A percentile compares a stretch with the other conserved stretches of the same genome.
Conservation (phyloP, 2,888 invertebrate genomes). For the Carterocephalus palaemon region DNA sequence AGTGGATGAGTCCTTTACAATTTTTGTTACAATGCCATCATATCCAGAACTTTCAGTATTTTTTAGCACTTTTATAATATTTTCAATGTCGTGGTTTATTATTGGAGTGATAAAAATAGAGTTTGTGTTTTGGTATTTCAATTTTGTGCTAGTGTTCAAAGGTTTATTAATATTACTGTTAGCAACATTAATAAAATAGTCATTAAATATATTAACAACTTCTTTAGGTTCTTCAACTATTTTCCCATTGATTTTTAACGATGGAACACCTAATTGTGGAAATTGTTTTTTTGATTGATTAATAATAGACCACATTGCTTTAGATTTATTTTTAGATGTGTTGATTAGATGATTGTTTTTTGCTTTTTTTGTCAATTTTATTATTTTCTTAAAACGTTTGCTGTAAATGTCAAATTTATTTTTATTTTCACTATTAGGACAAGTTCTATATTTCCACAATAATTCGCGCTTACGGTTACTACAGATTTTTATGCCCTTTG, state of each 20-base stretch:
- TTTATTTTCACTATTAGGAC: conserved; percentile 11
- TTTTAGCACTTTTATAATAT: conserved; percentile 1
- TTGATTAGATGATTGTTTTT: conserved; percentile 16
- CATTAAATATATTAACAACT: conserved; percentile 21
- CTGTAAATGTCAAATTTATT: conserved; percentile 7
- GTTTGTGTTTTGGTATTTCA: not conserved
- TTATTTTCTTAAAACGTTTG: conserved; percentile 5
- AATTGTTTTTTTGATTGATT: conserved; percentile 6
- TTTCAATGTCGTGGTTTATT: not conserved
- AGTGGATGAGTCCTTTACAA: not conserved
- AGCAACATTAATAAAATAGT: conserved; percentile 15
- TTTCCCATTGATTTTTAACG: not conserved
- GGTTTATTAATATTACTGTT: not conserved
- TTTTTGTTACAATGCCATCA: conserved; percentile 9
- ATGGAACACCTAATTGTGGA: not conserved
- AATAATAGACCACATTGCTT: conserved; percentile 19
- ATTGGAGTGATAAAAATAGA: conserved; percentile 11
- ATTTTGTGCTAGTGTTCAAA: too few species aligned
- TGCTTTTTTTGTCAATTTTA: conserved; percentile 15
- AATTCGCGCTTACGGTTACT: conserved; percentile 16
- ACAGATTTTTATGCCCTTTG: conserved; percentile 18
- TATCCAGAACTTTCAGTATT: conserved; percentile 8
- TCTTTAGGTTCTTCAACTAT: conserved; percentile 4
- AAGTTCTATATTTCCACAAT: conserved; percentile 16
- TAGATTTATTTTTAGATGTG: conserved; percentile 15